phyloP scores from a whole-genome alignment of 2,797 vertebrate species.

The Pangasius djambal region DNA sequence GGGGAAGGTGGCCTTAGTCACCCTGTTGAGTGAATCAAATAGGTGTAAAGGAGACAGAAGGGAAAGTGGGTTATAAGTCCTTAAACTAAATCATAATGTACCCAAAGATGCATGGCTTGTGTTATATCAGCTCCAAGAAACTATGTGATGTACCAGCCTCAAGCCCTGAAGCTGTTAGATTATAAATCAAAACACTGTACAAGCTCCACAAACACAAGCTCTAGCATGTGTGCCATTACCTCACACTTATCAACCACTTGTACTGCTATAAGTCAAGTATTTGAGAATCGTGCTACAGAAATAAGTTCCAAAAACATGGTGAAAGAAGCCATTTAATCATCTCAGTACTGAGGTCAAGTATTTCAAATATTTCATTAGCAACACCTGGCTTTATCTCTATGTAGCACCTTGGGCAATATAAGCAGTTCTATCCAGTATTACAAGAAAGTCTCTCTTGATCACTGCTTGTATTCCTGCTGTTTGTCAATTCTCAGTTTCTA shows the following conservation, averaged over 20 bases:
- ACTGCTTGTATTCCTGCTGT: background rate
- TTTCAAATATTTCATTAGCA: conserved; percentile 20
- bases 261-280: background rate
- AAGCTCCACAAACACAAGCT: conserved; percentile 22
- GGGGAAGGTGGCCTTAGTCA: background rate
- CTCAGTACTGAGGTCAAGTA: background rate
- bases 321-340: conserved; percentile 19
- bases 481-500: background rate
- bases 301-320: background rate
- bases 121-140: background rate
- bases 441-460: background rate
- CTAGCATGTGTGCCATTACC: conserved; percentile 16
- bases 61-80: conserved; percentile 24
- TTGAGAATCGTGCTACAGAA: background rate
- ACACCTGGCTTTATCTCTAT: background rate
- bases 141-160: background rate
- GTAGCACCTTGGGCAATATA: background rate
- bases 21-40: background rate
- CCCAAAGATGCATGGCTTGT: background rate
- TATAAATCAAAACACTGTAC: conserved; percentile 1
- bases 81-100: background rate
- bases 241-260: background rate
- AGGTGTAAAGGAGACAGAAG: background rate
- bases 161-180: background rate
- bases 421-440: background rate